Base-by-base conservation (phyloP, 2,797 vertebrate species). In the Staurois parvus region DNA sequence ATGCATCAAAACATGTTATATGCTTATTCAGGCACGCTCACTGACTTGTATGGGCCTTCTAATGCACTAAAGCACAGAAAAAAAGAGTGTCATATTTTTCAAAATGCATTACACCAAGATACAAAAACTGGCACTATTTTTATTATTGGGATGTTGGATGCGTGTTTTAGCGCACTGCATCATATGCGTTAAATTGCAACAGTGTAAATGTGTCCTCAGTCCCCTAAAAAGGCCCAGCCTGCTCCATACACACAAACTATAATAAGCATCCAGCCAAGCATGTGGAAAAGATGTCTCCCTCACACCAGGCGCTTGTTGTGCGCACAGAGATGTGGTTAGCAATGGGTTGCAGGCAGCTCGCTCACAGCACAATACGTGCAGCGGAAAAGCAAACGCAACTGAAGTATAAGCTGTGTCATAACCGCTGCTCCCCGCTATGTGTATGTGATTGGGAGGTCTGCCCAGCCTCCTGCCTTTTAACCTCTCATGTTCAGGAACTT, bases 401-500 rank as follows among this genome's bases (percentile, higher is more conserved):
- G 30, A 52, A 34, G 64, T 26, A 68, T 83, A 83, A 76, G 37
- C 81, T 9, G 12, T 74, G n/a, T 42, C 34, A 40, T 48, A 30
- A 26, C 48, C 56, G 37, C 26, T 45, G 30, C 66, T 70, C 40
- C 62, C 72, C 40, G 28, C 68, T 30, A 42, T 59, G 75, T 40
- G 83, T 30, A 26, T 32, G 76, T 59, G 81, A 48, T 52, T 70
- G 81, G 81, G 73, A 76, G 73, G 13, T 68, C 81, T 59, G 81
- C 2, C 28, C 59, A 7, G 64, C 64, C 40, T 30, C 17, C 30
- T 30, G 11, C 45, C 74, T n/a, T 59, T 67, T 82, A 74, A 73
- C 80, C 69, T 56, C 69, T 66, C 3, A 10, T 67, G 34, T 48
- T n/a, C 79, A 26, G 26, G 17, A 67, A 24, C 9, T 10, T 5